phyloP scores from a whole-genome alignment of 1,140 invertebrate species.

The Drosophila ambigua region DNA sequence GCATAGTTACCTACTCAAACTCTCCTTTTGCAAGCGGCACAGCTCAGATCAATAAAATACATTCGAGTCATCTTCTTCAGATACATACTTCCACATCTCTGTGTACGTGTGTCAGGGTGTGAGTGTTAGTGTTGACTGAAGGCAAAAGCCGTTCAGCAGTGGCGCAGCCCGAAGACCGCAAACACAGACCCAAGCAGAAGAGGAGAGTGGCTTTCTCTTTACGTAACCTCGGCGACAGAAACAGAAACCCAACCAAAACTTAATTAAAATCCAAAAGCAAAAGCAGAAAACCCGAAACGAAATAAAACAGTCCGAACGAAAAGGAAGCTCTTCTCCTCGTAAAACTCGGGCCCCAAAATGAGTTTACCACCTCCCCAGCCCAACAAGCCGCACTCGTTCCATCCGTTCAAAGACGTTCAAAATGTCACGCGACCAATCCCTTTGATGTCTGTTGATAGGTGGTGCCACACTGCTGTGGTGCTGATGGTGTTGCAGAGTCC shows the following conservation, averaged over 20 bases:
- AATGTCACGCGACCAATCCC: conserved; percentile 33
- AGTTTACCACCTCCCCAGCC: conserved; percentile 17
- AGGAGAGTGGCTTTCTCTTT: conserved; percentile 75
- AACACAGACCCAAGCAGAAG: conserved; percentile 4
- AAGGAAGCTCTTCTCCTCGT: conserved; percentile 54
- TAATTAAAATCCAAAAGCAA: conserved; percentile 72
- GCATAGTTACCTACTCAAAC: conserved; percentile 38
- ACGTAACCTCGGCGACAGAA: conserved; percentile 73
- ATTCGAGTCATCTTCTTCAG: conserved; percentile 39
- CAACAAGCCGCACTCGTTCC: background rate
- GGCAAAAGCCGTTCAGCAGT: conserved; percentile 73
- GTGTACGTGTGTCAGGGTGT: conserved; percentile 13
- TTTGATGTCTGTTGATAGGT: conserved; percentile 31
- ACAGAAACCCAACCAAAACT: conserved; percentile 62
- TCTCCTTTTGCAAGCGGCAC: conserved; percentile 34
- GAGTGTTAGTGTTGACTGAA: conserved; percentile 68
- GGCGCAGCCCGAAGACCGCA: conserved; percentile 30
- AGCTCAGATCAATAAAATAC: conserved; percentile 18
- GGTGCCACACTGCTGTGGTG: conserved; percentile 15
- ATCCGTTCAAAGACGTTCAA: conserved; percentile 21
- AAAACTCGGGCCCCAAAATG: conserved; percentile 11
- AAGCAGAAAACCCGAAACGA: conserved; percentile 62
- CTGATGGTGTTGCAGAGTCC: conserved; percentile 1
- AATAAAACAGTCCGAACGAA: conserved; percentile 47
- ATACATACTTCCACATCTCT: conserved; percentile 40